phyloP scores from a whole-genome alignment of 1,140 invertebrate species.

The Pararge aegeria region DNA sequence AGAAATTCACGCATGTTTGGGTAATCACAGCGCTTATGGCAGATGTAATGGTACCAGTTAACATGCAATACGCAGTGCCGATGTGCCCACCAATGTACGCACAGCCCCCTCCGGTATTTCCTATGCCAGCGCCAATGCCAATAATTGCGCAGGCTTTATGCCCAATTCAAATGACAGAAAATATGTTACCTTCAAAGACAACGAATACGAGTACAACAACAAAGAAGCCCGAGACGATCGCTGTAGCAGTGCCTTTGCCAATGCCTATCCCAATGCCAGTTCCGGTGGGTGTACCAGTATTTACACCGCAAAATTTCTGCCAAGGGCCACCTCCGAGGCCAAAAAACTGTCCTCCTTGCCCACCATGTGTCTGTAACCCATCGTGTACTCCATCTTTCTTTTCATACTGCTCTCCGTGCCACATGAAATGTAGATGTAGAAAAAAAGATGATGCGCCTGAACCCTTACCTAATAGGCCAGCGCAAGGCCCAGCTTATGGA shows the following conservation, averaged over 20 bases:
- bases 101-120: slow-evolving; percentile 31
- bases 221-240: slow-evolving; percentile 14
- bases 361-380: slow-evolving; percentile 55
- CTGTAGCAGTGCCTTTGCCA: slow-evolving; percentile 34
- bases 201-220: slow-evolving; percentile 38
- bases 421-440: slow-evolving; percentile 57
- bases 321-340: slow-evolving; percentile 21
- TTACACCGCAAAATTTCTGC: slow-evolving; percentile 13
- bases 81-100: slow-evolving; percentile 17
- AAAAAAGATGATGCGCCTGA: slow-evolving; percentile 34
- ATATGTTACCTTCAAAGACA: slow-evolving; percentile 22
- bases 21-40: slow-evolving; percentile 16
- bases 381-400: slow-evolving; percentile 61
- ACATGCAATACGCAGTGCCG: slow-evolving; percentile 30
- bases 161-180: not conserved
- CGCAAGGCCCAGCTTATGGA: not conserved
- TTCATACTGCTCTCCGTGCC: slow-evolving; percentile 62
- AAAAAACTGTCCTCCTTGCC: slow-evolving; percentile 48
- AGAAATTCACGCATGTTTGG: slow-evolving; percentile 18
- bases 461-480: slow-evolving; percentile 23
- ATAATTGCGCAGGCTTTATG: not conserved
- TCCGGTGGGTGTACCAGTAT: not conserved
- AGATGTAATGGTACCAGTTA: slow-evolving; percentile 13
- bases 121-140: not conserved
- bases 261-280: slow-evolving; percentile 29